These are phyloP conservation scores for Pelodytes ibericus DNA, from an alignment of 2,797 vertebrate genomes.

Conservation along the genomic window DNA sequence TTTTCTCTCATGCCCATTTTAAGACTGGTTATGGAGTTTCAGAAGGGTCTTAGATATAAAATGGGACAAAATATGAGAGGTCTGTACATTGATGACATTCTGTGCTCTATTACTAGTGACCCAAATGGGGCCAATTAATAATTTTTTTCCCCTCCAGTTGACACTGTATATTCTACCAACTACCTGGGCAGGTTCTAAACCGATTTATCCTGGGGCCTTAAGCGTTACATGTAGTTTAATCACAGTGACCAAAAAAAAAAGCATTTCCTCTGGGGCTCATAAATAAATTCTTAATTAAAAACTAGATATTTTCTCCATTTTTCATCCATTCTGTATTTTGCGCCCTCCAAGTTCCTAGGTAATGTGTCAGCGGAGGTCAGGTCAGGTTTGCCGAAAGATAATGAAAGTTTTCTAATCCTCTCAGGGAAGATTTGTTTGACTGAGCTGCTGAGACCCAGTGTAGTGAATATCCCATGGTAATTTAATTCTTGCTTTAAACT, in stretches of 20 bases:
- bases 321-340: background rate
- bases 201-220: too few relatives aligned
- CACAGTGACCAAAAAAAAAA: background rate
- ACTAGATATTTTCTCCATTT: background rate
- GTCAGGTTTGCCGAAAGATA: slow-evolving; percentile 79
- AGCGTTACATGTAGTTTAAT: too few relatives aligned
- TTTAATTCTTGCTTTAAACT: slow-evolving; percentile 2
- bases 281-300: background rate
- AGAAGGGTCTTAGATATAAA: too few relatives aligned
- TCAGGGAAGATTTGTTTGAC: slow-evolving; percentile 76
- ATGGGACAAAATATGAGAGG: too few relatives aligned
- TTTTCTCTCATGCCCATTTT: too few relatives aligned
- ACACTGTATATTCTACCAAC: too few relatives aligned
- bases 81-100: too few relatives aligned
- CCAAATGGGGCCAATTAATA: too few relatives aligned
- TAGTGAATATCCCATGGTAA: slow-evolving; percentile 62
- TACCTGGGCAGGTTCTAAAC: too few relatives aligned
- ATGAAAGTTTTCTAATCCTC: slow-evolving; percentile 42
- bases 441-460: slow-evolving; percentile 79
- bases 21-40: too few relatives aligned
- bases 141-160: too few relatives aligned
- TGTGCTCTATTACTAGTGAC: too few relatives aligned
- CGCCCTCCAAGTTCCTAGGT: slow-evolving; percentile 65
- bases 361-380: slow-evolving; percentile 76
- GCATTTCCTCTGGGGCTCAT: background rate